phyloP scores from a whole-genome alignment of 2,797 vertebrate genomes.

The Triplophysa bombifrons region DNA sequence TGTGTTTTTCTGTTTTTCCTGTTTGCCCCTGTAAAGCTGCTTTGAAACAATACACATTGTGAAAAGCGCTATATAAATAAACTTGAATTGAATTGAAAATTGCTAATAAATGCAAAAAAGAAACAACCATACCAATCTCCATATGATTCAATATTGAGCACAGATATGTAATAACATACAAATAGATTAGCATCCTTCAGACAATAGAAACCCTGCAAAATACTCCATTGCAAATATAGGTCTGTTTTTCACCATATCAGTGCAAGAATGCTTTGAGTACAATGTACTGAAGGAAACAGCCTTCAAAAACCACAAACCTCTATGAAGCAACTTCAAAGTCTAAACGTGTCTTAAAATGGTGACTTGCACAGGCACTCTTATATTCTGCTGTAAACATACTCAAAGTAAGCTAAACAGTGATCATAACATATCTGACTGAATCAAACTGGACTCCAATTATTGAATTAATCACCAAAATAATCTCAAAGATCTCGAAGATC shows the following conservation, averaged over 20 bases:
- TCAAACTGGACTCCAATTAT: neutral
- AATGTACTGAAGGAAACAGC: conserved; percentile 21
- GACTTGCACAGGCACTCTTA: neutral
- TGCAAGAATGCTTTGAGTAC: conserved; percentile 48
- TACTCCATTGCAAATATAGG: neutral
- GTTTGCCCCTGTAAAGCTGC: too few species aligned
- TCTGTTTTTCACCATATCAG: conserved; percentile 32
- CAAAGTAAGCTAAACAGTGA: neutral
- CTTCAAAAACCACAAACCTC: conserved; percentile 46
- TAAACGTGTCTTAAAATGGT: conserved; percentile 27
- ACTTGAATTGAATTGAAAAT: too few species aligned
- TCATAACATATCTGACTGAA: neutral
- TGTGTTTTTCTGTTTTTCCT: too few species aligned
- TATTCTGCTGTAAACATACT: conserved; percentile 14
- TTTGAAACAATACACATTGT: too few species aligned
- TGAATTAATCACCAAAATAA: too few species aligned
- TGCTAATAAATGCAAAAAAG: neutral
- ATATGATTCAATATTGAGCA: neutral
- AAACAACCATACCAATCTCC: too few species aligned
- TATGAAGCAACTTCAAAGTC: conserved; percentile 42
- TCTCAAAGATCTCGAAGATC: too few species aligned
- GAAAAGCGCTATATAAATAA: too few species aligned
- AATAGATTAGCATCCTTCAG: neutral
- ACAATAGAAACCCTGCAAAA: conserved; percentile 26
- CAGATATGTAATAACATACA: conserved; percentile 3